Percentiles rank a stretch among this genome's conserved stretches.
Evolutionary conservation across 2,113 vertebrate genomes (phyloP).

Genomic region (Megalops atlanticus): DNA sequence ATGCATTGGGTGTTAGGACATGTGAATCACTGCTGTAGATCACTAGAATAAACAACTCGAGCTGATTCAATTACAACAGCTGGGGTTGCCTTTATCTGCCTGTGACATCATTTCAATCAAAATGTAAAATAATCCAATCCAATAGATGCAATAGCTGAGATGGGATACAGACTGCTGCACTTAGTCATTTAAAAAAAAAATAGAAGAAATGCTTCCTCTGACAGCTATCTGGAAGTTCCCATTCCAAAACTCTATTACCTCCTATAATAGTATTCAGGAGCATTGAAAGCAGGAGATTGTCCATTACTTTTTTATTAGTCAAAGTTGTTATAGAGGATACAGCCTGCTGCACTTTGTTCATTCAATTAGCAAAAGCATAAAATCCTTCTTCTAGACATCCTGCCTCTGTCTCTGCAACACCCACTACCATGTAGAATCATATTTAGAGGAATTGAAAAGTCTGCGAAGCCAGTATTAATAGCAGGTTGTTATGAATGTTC

Average conservation of each 20-base stretch:
- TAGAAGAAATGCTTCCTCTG: slow-evolving; percentile 72
- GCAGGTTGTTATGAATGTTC: slow-evolving; percentile 68
- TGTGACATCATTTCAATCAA: slow-evolving; percentile 99
- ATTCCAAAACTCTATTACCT: slow-evolving; percentile 89
- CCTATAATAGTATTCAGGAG: slow-evolving; percentile 85
- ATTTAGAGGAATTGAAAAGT: slow-evolving; percentile 69
- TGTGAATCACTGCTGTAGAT: slow-evolving; percentile 84
- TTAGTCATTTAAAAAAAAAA: slow-evolving; percentile 85
- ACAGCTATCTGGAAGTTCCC: slow-evolving; percentile 82
- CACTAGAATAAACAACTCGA: slow-evolving; percentile 91
- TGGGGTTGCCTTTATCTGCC: slow-evolving; percentile 89
- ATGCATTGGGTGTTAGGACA: slow-evolving; percentile 88
- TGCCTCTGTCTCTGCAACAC: slow-evolving; percentile 63
- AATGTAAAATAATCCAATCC: slow-evolving; percentile 99
- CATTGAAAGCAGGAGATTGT: slow-evolving; percentile 80
- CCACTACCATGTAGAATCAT: slow-evolving; percentile 63
- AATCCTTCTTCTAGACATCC: slow-evolving; percentile 67
- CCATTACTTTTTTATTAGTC: slow-evolving; percentile 88
- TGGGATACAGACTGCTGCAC: slow-evolving; percentile 93
- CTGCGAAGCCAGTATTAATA: slow-evolving; percentile 65
- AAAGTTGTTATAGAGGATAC: slow-evolving; percentile 82
- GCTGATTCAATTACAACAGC: slow-evolving; percentile 94
- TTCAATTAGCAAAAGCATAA: slow-evolving; percentile 88
- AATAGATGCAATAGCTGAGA: slow-evolving; percentile 87
- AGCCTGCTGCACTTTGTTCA: slow-evolving; percentile 79